These are phyloP conservation scores for Phortica variegata DNA, from an alignment of 1,140 invertebrate genomes.

Conservation along the genomic window DNA sequence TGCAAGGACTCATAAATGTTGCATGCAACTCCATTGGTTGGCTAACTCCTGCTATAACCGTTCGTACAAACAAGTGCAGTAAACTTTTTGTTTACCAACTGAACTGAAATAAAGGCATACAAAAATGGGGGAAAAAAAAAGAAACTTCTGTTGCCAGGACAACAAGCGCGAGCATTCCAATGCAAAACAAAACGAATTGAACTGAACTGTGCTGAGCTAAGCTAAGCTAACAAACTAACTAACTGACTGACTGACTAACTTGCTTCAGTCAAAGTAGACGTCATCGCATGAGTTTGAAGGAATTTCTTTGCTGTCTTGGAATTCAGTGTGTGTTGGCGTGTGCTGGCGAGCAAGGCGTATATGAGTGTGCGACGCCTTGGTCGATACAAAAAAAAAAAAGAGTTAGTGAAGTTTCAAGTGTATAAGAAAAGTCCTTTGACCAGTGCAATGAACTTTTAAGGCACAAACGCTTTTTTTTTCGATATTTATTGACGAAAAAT, in stretches of 20 bases:
- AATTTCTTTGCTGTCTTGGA: conserved; percentile 15
- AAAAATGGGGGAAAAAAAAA: too few species aligned
- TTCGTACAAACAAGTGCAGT: not conserved
- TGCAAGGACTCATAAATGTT: too few species aligned
- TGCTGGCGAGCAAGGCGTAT: too few species aligned
- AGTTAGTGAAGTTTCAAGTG: not conserved
- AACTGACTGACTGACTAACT: too few species aligned
- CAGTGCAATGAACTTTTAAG: conserved; percentile 35
- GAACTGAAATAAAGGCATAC: too few species aligned
- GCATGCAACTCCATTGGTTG: too few species aligned
- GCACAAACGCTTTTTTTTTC: not conserved
- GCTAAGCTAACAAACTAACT: too few species aligned
- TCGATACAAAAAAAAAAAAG: too few species aligned
- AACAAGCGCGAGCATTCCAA: conserved; percentile 32
- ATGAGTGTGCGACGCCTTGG: too few species aligned
- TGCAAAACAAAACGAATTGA: conserved; percentile 33
- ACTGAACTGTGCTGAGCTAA: too few species aligned
- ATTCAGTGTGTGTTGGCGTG: conserved; percentile 8
- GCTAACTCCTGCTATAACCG: too few species aligned
- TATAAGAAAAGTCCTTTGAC: conserved; percentile 13
- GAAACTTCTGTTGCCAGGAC: conserved; percentile 17
- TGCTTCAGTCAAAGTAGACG: too few species aligned
- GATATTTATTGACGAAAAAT: not conserved
- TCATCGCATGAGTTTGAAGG: conserved; percentile 16
- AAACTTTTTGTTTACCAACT: conserved; percentile 25